Evolutionary conservation across 2,888 invertebrate species (phyloP).

Genomic region (Eledone cirrhosa): DNA sequence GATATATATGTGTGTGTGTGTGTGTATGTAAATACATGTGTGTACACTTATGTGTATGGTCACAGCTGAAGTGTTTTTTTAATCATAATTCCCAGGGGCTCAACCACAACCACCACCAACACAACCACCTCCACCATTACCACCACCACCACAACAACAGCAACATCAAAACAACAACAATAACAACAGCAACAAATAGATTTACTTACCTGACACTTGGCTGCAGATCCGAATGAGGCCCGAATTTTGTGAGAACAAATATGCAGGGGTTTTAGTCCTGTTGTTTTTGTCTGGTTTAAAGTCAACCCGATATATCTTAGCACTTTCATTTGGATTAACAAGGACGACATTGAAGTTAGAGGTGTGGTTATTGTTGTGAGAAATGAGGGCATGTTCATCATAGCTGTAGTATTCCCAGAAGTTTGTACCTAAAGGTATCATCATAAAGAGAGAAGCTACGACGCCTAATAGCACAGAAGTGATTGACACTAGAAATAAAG

Average conservation of each 20-base stretch:
- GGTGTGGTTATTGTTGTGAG: background rate
- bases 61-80: too few relatives aligned
- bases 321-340: constrained; percentile 11
- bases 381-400: background rate
- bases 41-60: too few relatives aligned
- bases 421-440: constrained; percentile 9
- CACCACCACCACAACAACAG: too few relatives aligned
- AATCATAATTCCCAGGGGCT: too few relatives aligned
- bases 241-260: constrained; percentile 14
- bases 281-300: constrained; percentile 3
- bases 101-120: too few relatives aligned
- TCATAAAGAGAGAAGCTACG: background rate
- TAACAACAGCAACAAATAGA: too few relatives aligned
- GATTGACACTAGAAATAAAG: background rate
- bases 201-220: constrained; percentile 16
- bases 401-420: constrained; percentile 12
- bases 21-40: too few relatives aligned
- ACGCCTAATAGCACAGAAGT: background rate
- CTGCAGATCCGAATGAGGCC: constrained; percentile 8
- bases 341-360: background rate
- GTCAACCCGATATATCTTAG: constrained; percentile 3
- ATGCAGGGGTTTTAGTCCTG: background rate
- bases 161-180: too few relatives aligned
- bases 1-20: too few relatives aligned
- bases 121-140: too few relatives aligned